Base-by-base conservation (phyloP, 2,113 vertebrate genomes). In the Syrrhaptes paradoxus region DNA sequence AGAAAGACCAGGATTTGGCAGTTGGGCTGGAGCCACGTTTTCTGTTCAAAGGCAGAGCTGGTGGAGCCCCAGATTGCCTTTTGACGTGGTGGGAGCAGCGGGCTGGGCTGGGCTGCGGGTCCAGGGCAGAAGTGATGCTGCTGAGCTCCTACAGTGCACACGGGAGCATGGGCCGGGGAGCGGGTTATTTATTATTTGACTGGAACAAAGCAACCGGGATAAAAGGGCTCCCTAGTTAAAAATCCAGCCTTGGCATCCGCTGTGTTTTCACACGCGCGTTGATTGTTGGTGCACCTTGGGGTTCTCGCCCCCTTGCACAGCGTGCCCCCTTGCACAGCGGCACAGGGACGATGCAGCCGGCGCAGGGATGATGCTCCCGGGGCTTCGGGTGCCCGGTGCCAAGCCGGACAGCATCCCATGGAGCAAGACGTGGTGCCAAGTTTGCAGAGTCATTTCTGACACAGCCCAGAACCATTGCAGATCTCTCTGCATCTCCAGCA, bases 131-230 rank as follows among this genome's bases (percentile, higher is more conserved):
- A 38, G 28, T 0, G 14, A 21, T 7, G n/a, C 38, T 51, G 43
- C n/a, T 3, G 0, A 4, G 34, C 51, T 67, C 36, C 36, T 24
- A 4, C 34, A 24, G 13, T 2, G 0, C 34, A 1, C 0, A 0
- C 1, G 6, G 34, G 17, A 8, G 43, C 9, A 3, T 17, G 45
- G 34, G 17, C 57, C 31, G 5, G 55, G 8, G n/a, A 21, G 17
- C 6, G 0, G 36, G 54, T 54, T 12, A 14, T 49, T 89, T 46
- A 3, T 59, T 22, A 25, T 63, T 45, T 25, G 7, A 4, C 31
- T 62, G 57, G 65, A 22, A 81, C 51, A 18, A 43, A 11, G 16
- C 3, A 28, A 32, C n/a, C 4, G 3, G 51, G 70, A n/a, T 57
- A 31, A 66, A 87, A 70, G 13, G 7, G 36, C 48, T 87, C 61